Evolutionary conservation across 2,113 vertebrate species (phyloP).

Genomic region (Sterrhoptilus dennistouni): DNA sequence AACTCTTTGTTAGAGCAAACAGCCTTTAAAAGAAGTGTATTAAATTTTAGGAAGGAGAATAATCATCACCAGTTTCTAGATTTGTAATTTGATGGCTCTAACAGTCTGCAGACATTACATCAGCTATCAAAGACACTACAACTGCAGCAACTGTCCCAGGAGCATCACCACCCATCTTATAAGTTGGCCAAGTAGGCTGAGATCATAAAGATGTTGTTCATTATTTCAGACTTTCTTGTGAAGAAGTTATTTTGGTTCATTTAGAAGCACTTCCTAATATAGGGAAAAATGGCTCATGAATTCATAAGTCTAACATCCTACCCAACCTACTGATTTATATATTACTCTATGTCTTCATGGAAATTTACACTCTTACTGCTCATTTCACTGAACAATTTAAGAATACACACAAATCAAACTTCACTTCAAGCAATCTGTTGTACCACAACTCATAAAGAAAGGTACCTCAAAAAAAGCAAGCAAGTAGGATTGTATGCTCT

Average conservation of each 20-base stretch:
- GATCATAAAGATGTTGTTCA: neutral
- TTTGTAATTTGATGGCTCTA: neutral
- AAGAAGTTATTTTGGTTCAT: neutral
- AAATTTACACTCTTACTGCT: neutral
- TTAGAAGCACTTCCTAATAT: neutral
- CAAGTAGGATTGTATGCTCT: neutral
- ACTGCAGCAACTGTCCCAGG: neutral
- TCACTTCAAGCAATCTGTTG: neutral
- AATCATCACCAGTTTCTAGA: neutral
- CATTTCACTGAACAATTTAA: neutral
- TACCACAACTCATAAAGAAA: neutral
- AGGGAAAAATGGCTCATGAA: neutral
- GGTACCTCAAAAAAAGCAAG: neutral
- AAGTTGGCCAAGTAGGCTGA: neutral
- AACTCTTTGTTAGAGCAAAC: neutral
- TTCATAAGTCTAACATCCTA: neutral
- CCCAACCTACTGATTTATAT: neutral
- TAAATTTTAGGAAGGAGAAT: neutral
- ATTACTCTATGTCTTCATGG: neutral
- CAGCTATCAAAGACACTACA: neutral
- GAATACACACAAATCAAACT: neutral
- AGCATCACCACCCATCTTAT: neutral
- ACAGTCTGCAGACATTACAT: conserved; percentile 26
- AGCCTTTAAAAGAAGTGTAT: neutral
- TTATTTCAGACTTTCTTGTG: neutral